Evolutionary conservation across 2,888 invertebrate genomes (phyloP), one percentile per base, ranked within the genome.

Genomic region (Hemistola chrysoprasaria): DNA sequence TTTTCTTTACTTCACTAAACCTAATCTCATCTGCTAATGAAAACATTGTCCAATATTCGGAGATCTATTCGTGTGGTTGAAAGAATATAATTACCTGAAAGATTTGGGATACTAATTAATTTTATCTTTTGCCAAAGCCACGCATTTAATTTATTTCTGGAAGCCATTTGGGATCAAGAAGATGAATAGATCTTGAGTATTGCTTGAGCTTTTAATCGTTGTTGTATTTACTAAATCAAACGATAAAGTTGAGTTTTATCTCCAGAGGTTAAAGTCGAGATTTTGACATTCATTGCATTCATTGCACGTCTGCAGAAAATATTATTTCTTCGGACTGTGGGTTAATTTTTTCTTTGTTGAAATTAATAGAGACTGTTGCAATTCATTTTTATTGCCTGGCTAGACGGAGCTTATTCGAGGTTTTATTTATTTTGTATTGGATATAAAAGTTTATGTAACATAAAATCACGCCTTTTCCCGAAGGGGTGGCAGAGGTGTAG

Each of bases 51-150:
- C 37, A 22, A 10, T n/a, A 6, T 22, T 35, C 27, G 20, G 16
- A 16, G 27, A 28, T 28, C 44, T 28, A 33, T 32, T 40, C 22
- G 42, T 32, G 32, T 34, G 38, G 39, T 29, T 35, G n/a, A n/a
- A n/a, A n/a, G n/a, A n/a, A n/a, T n/a, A n/a, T n/a, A n/a, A n/a
- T 28, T 24, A 39, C 43, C 42, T 29, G 24, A 44, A 37, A 47
- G 45, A 54, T 48, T 40, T 31, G 30, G 22, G 39, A 23, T 34
- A 38, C 44, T 50, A 52, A 55, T 55, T 52, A 48, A 52, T 50
- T 50, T 50, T 50, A 54, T 52, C 54, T 45, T 32, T 38, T 35
- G 10, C 25, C 23, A 30, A 33, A 41, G 35, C 29, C 37, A 25
- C 27, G 23, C 42, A 43, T 47, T 38, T 49, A 49, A 43, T 51